A percentile compares a stretch with the other conserved stretches of the same genome.
phyloP scores from a whole-genome alignment of 1,140 invertebrate species.

The Procambarus clarkii region DNA sequence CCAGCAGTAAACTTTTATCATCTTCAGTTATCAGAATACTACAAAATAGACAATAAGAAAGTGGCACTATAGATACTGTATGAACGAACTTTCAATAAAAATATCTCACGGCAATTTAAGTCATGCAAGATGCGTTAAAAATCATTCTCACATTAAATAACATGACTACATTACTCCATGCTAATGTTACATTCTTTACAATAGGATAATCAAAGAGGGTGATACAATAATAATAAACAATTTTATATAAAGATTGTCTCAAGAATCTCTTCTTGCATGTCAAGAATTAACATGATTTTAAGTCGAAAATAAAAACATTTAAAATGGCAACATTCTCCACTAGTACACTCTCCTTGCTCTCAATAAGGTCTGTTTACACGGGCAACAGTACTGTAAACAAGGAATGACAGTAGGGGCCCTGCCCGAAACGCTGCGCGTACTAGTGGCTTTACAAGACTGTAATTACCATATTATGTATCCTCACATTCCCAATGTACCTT shows the following conservation, averaged over 20 bases:
- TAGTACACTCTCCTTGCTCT: neutral
- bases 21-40: too few relatives aligned
- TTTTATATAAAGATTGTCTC: neutral
- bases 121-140: neutral
- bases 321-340: neutral
- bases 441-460: too few relatives aligned
- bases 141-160: neutral
- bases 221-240: neutral
- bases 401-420: too few relatives aligned
- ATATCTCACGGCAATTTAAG: neutral
- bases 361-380: neutral
- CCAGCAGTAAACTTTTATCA: too few relatives aligned
- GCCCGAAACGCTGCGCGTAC: too few relatives aligned
- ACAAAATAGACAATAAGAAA: too few relatives aligned
- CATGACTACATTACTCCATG: neutral
- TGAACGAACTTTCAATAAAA: too few relatives aligned
- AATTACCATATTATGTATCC: too few relatives aligned
- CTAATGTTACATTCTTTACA: neutral
- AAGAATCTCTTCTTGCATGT: neutral
- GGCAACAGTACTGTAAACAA: neutral
- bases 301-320: neutral
- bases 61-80: too few relatives aligned
- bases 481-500: too few relatives aligned
- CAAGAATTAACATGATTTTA: neutral
- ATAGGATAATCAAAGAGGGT: neutral